These are phyloP conservation scores for Tromatobia lineatoria DNA, from an alignment of 2,888 invertebrate species.

Conservation along the genomic window DNA sequence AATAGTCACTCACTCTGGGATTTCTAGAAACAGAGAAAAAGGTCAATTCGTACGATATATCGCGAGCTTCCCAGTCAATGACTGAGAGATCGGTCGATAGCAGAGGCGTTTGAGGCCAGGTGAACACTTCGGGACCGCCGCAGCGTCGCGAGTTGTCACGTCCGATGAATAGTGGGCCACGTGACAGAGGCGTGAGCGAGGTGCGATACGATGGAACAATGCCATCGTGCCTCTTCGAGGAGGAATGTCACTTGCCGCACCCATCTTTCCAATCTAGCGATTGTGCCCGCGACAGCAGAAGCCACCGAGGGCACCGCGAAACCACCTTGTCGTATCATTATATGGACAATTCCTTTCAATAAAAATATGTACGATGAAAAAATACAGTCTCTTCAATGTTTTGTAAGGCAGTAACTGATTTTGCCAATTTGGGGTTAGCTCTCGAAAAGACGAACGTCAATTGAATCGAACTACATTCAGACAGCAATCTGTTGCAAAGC, in stretches of 20 bases:
- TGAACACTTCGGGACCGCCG: constrained; percentile 51
- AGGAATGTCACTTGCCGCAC: constrained; percentile 85
- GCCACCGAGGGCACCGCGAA: constrained; percentile 49
- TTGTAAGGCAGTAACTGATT: neutral
- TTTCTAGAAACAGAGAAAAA: constrained; percentile 4
- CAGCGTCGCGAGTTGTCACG: constrained; percentile 81
- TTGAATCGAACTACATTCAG: too few relatives aligned
- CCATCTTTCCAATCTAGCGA: constrained; percentile 79
- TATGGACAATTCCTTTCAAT: neutral
- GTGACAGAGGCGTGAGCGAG: constrained; percentile 85
- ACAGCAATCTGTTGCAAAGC: too few relatives aligned
- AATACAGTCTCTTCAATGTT: neutral
- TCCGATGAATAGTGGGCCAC: constrained; percentile 84
- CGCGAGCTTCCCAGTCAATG: constrained; percentile 12
- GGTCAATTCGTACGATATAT: constrained; percentile 5
- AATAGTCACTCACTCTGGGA: neutral
- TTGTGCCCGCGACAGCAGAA: constrained; percentile 60
- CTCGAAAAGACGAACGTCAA: too few relatives aligned
- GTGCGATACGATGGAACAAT: constrained; percentile 85
- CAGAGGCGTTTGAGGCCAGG: constrained; percentile 63
- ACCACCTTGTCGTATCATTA: constrained; percentile 17
- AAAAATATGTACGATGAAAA: neutral
- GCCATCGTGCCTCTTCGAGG: constrained; percentile 84
- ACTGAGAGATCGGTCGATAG: constrained; percentile 43
- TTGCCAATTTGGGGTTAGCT: neutral